Base-by-base conservation (phyloP, 2,113 vertebrate genomes). In the Danionella cerebrum region DNA sequence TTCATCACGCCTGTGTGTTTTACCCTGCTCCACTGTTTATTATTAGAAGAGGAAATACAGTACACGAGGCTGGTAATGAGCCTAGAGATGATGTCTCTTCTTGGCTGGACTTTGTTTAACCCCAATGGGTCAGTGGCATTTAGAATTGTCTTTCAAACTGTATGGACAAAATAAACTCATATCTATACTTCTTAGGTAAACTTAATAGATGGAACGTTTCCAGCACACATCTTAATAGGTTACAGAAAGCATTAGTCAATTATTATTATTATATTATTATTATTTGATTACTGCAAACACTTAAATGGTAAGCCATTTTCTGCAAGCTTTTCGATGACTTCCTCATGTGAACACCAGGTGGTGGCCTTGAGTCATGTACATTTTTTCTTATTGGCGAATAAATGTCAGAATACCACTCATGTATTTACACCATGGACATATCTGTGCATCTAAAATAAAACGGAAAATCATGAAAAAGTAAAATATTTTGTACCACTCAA, bases 81-180 rank as follows among this genome's bases (percentile, higher is more conserved):
- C 79, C 67, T 72, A 59, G 55, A 62, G 78, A 84, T 80, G 79
- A 79, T 67, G 69, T 71, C 76, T 69, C 21, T 65, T 79, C 73
- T 85, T 85, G 85, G 83, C 85, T 85, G 86, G 84, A 86, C 85
- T 87, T 81, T 78, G 50, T 76, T 85, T 86, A 80, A 85, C 86
- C 75, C 57, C 55, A 70, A 77, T 74, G 81, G 81, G 71, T 85
- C 77, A 84, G 76, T 81, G 79, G 79, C 74, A 75, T 69, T 72
- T 83, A 70, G 79, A 76, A 71, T 76, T 75, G 76, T 77, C 77
- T 80, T 83, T 78, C 65, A 69, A 39, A 69, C 13, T 60, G 35
- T 52, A 66, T 60, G 35, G 52, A 66, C 54, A 48, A 51, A 21
- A 42, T 47, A 65, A 54, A 47, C 54, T 60, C 39, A 10, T 24